phyloP scores from a whole-genome alignment of 2,113 vertebrate genomes.

The Cyanoramphus novaezelandiae region DNA sequence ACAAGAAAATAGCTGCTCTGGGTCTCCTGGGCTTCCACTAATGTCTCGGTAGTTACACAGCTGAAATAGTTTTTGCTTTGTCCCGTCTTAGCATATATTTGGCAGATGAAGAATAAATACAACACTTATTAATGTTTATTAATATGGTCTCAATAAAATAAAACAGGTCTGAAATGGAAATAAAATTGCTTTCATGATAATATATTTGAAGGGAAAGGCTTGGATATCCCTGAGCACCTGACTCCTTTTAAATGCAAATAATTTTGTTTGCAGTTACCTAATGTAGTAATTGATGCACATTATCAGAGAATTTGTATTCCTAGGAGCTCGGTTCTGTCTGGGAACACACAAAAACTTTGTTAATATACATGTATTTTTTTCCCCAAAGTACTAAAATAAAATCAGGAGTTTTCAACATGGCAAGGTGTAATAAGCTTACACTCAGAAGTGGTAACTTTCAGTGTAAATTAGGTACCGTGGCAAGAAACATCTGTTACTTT shows the following conservation, averaged over 20 bases:
- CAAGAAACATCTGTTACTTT: accelerated
- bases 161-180: not conserved
- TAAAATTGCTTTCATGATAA: not conserved
- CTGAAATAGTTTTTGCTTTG: not conserved
- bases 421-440: not conserved
- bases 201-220: not conserved
- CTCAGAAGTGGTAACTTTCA: not conserved
- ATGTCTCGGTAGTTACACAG: not conserved
- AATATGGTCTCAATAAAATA: not conserved
- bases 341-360: not conserved
- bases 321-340: not conserved
- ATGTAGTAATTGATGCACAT: not conserved
- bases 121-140: not conserved
- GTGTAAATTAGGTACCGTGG: not conserved
- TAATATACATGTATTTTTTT: not conserved
- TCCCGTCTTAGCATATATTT: not conserved
- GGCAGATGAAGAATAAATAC: not conserved
- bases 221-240: not conserved
- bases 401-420: not conserved
- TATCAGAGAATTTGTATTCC: not conserved
- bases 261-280: not conserved
- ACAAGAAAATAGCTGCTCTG: not conserved
- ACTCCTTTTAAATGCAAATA: constrained; percentile 4
- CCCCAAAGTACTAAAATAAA: not conserved
- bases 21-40: not conserved